These are phyloP conservation scores for Phymanthus crucifer DNA, from an alignment of 92 coral and sea anemone genomes.

Conservation along the genomic window DNA sequence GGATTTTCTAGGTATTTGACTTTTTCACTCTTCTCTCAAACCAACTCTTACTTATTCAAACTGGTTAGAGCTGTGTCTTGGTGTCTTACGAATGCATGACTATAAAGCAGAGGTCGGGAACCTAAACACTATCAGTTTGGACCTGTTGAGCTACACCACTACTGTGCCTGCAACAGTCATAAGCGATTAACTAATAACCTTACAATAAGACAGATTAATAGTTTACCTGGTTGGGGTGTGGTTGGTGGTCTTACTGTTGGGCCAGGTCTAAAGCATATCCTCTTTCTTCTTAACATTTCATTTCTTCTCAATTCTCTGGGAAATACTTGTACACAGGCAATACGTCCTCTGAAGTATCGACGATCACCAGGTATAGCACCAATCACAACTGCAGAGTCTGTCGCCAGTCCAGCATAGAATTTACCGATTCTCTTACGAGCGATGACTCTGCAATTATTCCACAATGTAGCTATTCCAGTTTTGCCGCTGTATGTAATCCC, in stretches of 20 bases:
- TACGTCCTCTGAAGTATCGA: conserved; percentile 55
- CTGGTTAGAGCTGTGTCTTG: too few species aligned
- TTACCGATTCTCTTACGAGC: conserved; percentile 38
- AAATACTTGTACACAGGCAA: conserved; percentile 47
- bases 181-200: too few species aligned
- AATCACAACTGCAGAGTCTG: conserved; percentile 42
- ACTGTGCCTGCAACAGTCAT: too few species aligned
- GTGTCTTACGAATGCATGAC: background rate
- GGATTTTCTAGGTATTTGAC: too few species aligned
- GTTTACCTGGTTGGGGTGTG: conserved; percentile 35
- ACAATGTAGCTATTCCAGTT: conserved; percentile 56
- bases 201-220: background rate
- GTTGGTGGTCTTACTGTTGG: conserved; percentile 16
- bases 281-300: background rate
- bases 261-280: background rate
- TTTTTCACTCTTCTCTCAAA: too few species aligned
- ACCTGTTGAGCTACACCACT: too few species aligned
- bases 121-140: background rate
- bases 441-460: conserved; percentile 33
- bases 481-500: conserved; percentile 46
- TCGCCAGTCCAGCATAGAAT: conserved; percentile 48
- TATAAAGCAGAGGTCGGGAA: background rate
- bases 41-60: too few species aligned
- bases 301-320: conserved; percentile 9
- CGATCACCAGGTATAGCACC: conserved; percentile 42